phyloP scores from a whole-genome alignment of 2,113 vertebrate species.

The Ammodramus savannarum region DNA sequence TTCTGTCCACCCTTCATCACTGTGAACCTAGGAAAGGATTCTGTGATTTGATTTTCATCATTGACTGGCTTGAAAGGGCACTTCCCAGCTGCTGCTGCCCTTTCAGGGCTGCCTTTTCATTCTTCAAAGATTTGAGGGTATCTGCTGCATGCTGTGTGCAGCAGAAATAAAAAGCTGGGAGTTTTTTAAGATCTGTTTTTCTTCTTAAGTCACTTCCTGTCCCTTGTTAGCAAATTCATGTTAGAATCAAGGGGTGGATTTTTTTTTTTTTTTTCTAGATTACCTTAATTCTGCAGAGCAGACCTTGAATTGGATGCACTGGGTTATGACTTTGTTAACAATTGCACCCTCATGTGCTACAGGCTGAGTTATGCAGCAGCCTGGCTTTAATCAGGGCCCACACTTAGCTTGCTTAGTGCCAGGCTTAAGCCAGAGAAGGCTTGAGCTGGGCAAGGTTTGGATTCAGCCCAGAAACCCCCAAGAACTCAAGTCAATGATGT shows the following conservation, averaged over 20 bases:
- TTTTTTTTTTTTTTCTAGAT: not conserved
- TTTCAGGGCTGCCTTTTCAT: not conserved
- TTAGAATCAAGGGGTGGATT: not conserved
- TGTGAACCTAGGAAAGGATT: not conserved
- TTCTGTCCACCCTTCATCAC: not conserved
- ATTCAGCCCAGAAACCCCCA: not conserved
- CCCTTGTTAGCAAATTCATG: not conserved
- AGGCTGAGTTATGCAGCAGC: not conserved
- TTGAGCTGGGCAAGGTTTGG: not conserved
- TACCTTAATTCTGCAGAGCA: not conserved
- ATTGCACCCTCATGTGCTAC: not conserved
- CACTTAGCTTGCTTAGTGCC: fast-evolving
- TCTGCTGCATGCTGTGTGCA: not conserved
- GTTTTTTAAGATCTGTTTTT: not conserved
- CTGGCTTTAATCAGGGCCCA: not conserved
- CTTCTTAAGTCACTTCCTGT: not conserved
- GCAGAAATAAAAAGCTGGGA: not conserved
- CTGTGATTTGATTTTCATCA: not conserved
- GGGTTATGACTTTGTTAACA: not conserved
- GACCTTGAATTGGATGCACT: not conserved
- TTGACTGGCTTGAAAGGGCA: not conserved
- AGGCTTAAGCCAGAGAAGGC: not conserved
- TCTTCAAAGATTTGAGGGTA: not conserved
- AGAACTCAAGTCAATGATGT: not conserved
- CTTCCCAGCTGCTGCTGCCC: not conserved